Evolutionary conservation across 2,888 invertebrate genomes (phyloP).

Genomic region (Clistopyga incitator): DNA sequence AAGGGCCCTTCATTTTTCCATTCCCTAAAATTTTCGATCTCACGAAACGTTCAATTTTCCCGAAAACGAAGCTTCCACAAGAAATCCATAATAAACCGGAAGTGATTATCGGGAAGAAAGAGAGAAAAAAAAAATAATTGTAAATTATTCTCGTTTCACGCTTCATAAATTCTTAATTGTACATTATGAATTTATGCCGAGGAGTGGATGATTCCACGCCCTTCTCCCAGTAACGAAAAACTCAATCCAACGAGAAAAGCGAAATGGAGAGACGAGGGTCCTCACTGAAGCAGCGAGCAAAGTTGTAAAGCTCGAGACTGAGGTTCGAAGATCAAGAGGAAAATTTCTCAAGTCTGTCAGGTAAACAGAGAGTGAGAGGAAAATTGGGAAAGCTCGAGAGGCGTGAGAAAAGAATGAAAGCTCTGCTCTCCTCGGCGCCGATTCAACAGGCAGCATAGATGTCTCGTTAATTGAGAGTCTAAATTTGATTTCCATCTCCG

Average conservation of each 20-base stretch:
- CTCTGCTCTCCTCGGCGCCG: too few relatives aligned
- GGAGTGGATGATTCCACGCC: neutral
- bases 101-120: neutral
- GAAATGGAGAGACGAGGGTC: neutral
- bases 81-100: too few relatives aligned
- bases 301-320: neutral
- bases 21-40: too few relatives aligned
- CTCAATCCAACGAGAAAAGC: neutral
- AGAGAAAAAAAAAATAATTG: neutral
- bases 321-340: neutral
- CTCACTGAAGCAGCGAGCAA: neutral
- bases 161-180: neutral
- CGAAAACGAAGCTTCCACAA: too few relatives aligned
- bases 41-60: too few relatives aligned
- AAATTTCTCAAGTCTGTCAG: neutral
- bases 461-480: slow-evolving; percentile 36
- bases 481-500: neutral
- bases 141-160: neutral
- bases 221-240: neutral
- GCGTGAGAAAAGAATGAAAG: neutral
- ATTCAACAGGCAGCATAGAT: slow-evolving; percentile 16
- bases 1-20: too few relatives aligned
- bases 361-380: neutral
- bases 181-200: neutral
- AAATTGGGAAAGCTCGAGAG: neutral